Evolutionary conservation across 2,888 invertebrate genomes (phyloP).

Genomic region (Troides helena): DNA sequence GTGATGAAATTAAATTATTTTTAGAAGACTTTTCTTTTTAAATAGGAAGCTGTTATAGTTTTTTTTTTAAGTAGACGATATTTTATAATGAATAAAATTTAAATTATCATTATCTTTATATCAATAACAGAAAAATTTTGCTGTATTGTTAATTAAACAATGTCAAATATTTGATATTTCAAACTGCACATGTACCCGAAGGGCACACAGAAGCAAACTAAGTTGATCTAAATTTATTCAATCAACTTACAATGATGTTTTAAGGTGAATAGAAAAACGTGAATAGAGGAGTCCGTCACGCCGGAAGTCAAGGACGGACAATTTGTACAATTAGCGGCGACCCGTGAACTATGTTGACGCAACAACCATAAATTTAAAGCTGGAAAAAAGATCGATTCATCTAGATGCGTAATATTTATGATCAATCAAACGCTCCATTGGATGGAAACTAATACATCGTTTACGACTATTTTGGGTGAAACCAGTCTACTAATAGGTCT

Average conservation of each 20-base stretch:
- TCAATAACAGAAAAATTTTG: no score
- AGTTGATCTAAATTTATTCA: neutral
- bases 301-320: constrained; percentile 10
- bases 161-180: neutral
- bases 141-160: no score
- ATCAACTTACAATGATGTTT: constrained; percentile 5
- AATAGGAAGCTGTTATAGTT: no score
- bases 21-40: no score
- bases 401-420: neutral
- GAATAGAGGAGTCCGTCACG: constrained; percentile 1
- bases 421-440: neutral
- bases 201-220: neutral
- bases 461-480: neutral
- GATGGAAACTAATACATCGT: neutral
- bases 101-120: no score
- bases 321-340: constrained; percentile 19
- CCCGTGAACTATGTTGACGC: constrained; percentile 11
- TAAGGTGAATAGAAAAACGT: constrained; percentile 9
- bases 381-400: neutral
- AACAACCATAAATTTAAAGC: constrained; percentile 1
- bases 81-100: no score
- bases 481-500: neutral
- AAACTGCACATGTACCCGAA: neutral
- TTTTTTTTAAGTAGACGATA: no score
- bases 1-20: no score